phyloP scores from a whole-genome alignment of 2,113 vertebrate species.

The Centropus unirufus region DNA sequence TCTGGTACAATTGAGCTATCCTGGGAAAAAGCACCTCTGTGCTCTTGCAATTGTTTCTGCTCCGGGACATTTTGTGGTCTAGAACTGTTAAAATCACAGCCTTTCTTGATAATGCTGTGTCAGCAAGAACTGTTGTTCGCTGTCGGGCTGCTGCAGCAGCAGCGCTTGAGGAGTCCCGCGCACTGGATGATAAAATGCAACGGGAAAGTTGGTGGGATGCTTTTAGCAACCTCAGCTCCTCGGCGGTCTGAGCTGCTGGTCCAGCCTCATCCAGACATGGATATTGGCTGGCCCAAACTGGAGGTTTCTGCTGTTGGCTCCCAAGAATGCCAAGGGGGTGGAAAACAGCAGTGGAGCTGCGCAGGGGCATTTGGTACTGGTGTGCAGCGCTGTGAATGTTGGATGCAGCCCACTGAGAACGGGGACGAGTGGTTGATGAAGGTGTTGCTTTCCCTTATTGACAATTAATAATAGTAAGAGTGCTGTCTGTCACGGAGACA shows the following conservation, averaged over 20 bases:
- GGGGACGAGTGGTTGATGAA: background rate
- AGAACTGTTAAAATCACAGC: slow-evolving; percentile 20
- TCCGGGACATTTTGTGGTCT: background rate
- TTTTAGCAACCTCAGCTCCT: background rate
- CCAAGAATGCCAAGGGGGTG: background rate
- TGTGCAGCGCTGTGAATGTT: background rate
- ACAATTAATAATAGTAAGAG: background rate
- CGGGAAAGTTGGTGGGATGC: background rate
- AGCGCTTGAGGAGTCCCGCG: background rate
- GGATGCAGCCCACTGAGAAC: background rate
- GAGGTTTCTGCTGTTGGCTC: background rate
- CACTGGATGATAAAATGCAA: background rate
- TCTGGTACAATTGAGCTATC: slow-evolving; percentile 41
- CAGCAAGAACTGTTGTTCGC: background rate
- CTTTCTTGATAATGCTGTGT: background rate
- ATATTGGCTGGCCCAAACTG: background rate
- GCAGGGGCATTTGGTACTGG: background rate
- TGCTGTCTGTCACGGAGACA: background rate
- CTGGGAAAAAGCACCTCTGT: background rate
- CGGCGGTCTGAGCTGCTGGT: background rate
- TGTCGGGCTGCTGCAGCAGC: background rate
- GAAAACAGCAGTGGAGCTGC: background rate
- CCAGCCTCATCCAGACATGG: accelerated
- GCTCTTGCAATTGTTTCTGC: background rate
- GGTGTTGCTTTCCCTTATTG: background rate